A percentile compares a stretch with the other conserved stretches of the same genome.
phyloP scores from a whole-genome alignment of 1,140 invertebrate genomes.

The Manduca sexta region DNA sequence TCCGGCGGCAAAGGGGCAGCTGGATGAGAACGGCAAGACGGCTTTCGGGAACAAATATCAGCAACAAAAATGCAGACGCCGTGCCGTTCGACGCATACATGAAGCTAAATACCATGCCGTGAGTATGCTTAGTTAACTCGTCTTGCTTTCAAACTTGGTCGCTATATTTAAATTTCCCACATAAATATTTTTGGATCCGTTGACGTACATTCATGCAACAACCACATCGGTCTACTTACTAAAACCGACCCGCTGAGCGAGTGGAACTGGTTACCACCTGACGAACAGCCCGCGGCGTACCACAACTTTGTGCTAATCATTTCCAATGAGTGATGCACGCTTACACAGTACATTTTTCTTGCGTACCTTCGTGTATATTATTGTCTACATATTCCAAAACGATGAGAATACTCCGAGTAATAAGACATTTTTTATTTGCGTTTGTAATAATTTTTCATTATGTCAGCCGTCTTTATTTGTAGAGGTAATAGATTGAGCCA shows the following conservation, averaged over 20 bases:
- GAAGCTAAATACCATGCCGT: slow-evolving; percentile 68
- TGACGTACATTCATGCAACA: slow-evolving; percentile 28
- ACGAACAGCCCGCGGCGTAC: slow-evolving; percentile 23
- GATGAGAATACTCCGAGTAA: no score
- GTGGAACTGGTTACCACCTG: slow-evolving; percentile 48
- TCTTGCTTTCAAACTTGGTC: background rate
- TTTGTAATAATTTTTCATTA: background rate
- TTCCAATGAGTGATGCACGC: slow-evolving; percentile 31
- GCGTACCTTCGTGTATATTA: background rate
- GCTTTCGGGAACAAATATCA: slow-evolving; percentile 54
- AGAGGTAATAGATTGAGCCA: no score
- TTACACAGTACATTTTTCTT: slow-evolving; percentile 1
- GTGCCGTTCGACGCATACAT: slow-evolving; percentile 60
- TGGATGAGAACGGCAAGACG: slow-evolving; percentile 74
- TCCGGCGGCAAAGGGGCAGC: slow-evolving; percentile 73
- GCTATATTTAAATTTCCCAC: slow-evolving; percentile 4
- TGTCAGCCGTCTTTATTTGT: background rate
- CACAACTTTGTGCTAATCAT: slow-evolving; percentile 37
- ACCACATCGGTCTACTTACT: slow-evolving; percentile 39
- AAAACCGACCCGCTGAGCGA: slow-evolving; percentile 29
- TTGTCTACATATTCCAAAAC: no score
- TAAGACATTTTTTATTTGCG: no score
- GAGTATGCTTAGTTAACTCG: slow-evolving; percentile 32
- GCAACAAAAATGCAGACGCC: slow-evolving; percentile 41
- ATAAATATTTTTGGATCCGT: slow-evolving; percentile 14